A percentile compares a stretch with the other conserved stretches of the same genome.
Evolutionary conservation across 2,888 invertebrate genomes (phyloP).

Genomic region (Ptilodon capucinus): DNA sequence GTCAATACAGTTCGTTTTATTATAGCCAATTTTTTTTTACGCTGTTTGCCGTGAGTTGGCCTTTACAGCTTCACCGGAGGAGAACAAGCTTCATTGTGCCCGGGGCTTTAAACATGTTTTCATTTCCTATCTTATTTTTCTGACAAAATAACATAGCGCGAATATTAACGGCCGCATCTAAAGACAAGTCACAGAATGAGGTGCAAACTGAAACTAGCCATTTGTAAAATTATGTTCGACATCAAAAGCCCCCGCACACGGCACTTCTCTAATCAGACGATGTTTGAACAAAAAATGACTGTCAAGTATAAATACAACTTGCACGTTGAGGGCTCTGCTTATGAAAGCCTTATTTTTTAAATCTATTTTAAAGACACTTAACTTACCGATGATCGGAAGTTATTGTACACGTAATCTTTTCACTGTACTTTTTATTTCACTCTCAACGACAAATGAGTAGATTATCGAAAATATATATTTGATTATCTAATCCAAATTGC

Average conservation of each 20-base stretch:
- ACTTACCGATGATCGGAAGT: too few species aligned
- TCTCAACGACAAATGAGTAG: too few species aligned
- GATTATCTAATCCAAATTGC: too few species aligned
- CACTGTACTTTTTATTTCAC: too few species aligned
- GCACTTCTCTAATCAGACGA: conserved; percentile 73
- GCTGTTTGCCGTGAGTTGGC: too few species aligned
- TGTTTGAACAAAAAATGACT: conserved; percentile 65
- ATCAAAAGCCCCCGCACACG: conserved; percentile 62
- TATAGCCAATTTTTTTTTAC: too few species aligned
- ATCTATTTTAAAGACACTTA: not conserved
- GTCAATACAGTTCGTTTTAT: too few species aligned
- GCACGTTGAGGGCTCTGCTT: conserved; percentile 13
- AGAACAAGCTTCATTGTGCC: too few species aligned
- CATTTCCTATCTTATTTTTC: not conserved
- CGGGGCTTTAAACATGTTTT: not conserved
- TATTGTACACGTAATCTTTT: too few species aligned
- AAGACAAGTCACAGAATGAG: conserved; percentile 57
- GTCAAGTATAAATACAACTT: not conserved
- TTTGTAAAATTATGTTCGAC: conserved; percentile 64
- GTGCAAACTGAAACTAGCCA: conserved; percentile 53
- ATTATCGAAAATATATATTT: too few species aligned
- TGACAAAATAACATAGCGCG: conserved; percentile 19
- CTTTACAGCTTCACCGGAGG: too few species aligned
- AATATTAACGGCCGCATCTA: conserved; percentile 55
- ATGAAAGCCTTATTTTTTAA: too few species aligned